Conservation (phyloP, 2,113 vertebrate genomes). For the Dipodomys spectabilis region DNA sequence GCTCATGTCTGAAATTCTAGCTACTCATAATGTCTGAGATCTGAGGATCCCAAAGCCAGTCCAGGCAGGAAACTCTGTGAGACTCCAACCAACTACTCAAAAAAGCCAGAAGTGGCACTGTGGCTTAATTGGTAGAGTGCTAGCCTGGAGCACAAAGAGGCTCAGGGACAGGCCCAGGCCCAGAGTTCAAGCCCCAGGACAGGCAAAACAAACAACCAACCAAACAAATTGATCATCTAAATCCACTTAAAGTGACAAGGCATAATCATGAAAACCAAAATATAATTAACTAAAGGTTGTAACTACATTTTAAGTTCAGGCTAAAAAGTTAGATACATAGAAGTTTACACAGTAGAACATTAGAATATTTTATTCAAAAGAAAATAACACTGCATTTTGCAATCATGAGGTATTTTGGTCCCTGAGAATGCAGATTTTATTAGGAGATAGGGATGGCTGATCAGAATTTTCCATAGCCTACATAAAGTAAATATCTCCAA, state of each 20-base stretch:
- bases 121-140: too few species aligned
- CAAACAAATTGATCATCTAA: neutral
- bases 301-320: neutral
- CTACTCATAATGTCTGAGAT: too few species aligned
- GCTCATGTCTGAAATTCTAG: too few species aligned
- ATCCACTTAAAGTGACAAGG: slow-evolving; percentile 17
- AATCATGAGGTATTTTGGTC: slow-evolving; percentile 12
- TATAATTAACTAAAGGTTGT: neutral
- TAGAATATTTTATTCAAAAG: neutral
- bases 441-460: neutral
- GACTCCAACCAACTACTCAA: neutral
- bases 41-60: too few species aligned
- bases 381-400: slow-evolving; percentile 35
- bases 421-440: neutral
- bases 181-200: too few species aligned
- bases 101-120: too few species aligned
- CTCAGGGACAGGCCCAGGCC: too few species aligned
- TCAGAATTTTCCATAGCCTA: slow-evolving; percentile 51
- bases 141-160: too few species aligned
- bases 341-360: neutral
- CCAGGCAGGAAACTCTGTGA: neutral
- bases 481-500: slow-evolving; percentile 45
- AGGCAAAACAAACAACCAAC: too few species aligned
- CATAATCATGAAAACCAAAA: slow-evolving; percentile 34
- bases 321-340: neutral